Base-by-base conservation (phyloP, 2,113 vertebrate species). In the Picathartes gymnocephalus region DNA sequence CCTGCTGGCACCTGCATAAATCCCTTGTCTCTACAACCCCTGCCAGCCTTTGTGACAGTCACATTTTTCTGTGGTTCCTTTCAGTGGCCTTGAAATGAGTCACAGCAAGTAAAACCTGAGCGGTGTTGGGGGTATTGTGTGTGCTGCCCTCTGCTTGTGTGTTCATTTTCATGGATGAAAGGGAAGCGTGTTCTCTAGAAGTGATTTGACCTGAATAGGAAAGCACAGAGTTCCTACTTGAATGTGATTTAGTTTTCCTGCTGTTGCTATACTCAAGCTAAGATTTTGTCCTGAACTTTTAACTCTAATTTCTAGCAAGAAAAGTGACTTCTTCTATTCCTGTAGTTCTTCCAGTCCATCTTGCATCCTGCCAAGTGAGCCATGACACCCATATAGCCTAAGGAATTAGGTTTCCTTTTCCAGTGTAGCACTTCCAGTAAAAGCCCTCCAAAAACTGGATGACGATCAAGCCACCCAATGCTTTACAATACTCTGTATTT, bases 11-110 rank as follows among this genome's bases (percentile, higher is more conserved):
- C 20, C 53, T 57, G 20, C 51, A 27, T 8, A 24, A 51, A 57
- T 47, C 21, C 15, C 47, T 39, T 42, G 39, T 16, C 71, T 77
- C 25, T 21, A 5, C 25, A 48, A 17, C 35, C 30, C 24, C 7
- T 5, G 2, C 22, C n/a, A 30, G 25, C 22, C 23, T 61, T 42
- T 0, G 0, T 69, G 53, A 9, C 11, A 33, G 31, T 33, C 21
- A 9, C 3, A 0, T 37, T 15, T 48, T 65, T 39, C 80, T 73
- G 1, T 40, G 45, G 12, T 13, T 73, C 25, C 69, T 48, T 56
- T n/a, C 14, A 35, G 42, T 30, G 51, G 42, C 35, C 64, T 33
- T 45, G 37, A 51, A 76, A 27, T 13, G 37, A 88, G 62, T 68
- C 28, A 24, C 25, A 48, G 57, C 37, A 28, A 48, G 15, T 56